A percentile compares a stretch with the other conserved stretches of the same genome.
These are phyloP conservation scores for Piaya cayana DNA, from an alignment of 2,113 vertebrate species.

Conservation along the genomic window DNA sequence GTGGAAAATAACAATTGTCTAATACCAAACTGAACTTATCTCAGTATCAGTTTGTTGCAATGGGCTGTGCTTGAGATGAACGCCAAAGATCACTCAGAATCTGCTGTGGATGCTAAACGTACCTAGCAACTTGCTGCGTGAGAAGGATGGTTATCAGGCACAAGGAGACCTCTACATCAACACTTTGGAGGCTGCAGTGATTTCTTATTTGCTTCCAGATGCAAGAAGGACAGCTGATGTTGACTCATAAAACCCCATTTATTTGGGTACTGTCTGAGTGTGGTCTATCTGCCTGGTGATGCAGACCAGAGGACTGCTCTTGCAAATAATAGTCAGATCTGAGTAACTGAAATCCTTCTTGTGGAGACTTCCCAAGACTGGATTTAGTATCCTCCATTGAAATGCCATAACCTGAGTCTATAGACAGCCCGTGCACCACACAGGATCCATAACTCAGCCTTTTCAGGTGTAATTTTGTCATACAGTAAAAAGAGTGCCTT, in stretches of 20 bases:
- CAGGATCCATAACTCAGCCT: accelerated
- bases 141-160: not conserved
- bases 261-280: not conserved
- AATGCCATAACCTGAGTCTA: not conserved
- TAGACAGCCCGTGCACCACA: not conserved
- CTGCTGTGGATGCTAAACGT: accelerated
- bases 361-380: not conserved
- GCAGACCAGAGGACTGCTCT: not conserved
- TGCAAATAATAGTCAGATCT: not conserved
- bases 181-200: not conserved
- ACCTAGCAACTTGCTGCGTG: not conserved
- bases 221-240: not conserved
- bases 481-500: not conserved
- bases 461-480: not conserved
- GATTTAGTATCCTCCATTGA: not conserved
- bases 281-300: not conserved
- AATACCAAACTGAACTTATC: not conserved
- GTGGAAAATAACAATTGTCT: not conserved
- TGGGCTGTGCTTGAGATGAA: not conserved
- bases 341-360: not conserved
- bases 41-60: not conserved
- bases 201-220: not conserved
- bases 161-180: not conserved
- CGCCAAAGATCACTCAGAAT: not conserved
- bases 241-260: not conserved